Evolutionary conservation across 92 coral and sea anemone genomes (phyloP).

Genomic region (Porites rus): DNA sequence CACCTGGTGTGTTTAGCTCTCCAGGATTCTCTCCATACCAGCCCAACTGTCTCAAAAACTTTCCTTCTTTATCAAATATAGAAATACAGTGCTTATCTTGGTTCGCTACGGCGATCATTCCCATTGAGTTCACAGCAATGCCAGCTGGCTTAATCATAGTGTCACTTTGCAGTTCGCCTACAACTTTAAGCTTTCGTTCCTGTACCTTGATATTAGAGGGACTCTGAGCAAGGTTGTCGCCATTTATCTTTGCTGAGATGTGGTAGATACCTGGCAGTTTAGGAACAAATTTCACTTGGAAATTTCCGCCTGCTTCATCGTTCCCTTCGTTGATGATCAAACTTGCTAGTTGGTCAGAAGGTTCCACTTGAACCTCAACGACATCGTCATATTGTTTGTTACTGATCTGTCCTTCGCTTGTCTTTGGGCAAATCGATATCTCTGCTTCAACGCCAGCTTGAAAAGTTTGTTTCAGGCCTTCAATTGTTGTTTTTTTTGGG

Average conservation of each 20-base stretch:
- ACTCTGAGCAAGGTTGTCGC: neutral
- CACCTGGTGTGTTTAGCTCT: neutral
- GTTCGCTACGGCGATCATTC: neutral
- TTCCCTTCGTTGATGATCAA: neutral
- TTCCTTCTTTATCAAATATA: neutral
- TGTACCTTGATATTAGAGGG: neutral
- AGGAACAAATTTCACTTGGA: neutral
- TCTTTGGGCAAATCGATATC: neutral
- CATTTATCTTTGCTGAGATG: neutral
- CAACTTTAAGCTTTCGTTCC: neutral
- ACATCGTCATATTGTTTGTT: neutral
- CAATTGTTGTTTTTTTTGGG: neutral
- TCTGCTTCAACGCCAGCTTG: slow-evolving; percentile 1
- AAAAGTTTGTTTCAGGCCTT: neutral
- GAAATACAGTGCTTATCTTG: neutral
- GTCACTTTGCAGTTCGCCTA: neutral
- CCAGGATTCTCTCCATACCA: neutral
- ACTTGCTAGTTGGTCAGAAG: slow-evolving; percentile 6
- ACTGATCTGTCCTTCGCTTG: neutral
- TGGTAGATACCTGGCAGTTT: neutral
- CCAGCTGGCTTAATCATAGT: neutral
- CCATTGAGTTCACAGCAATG: neutral
- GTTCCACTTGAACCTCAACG: slow-evolving; percentile 10
- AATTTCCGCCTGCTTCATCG: neutral
- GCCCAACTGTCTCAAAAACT: neutral